phyloP scores from a whole-genome alignment of 1,140 invertebrate species.

The Lanistes nyassanus region DNA sequence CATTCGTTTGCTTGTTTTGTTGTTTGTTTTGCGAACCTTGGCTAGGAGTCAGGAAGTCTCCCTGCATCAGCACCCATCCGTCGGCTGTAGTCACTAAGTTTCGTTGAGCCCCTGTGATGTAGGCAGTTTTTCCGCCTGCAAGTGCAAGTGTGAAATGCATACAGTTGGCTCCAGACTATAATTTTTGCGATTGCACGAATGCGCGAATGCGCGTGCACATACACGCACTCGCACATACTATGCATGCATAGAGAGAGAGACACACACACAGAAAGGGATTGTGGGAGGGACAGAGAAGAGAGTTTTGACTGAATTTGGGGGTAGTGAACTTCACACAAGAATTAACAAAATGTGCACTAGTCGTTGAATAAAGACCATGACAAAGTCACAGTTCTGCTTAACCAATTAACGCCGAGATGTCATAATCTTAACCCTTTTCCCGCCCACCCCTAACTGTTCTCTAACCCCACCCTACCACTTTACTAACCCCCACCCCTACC shows the following conservation, averaged over 20 bases:
- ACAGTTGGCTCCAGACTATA: no score
- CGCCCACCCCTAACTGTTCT: slow-evolving; percentile 14
- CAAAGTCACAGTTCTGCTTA: no score
- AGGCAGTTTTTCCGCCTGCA: not conserved
- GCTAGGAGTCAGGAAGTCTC: slow-evolving; percentile 10
- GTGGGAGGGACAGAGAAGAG: no score
- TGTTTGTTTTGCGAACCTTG: not conserved
- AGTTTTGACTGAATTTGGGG: no score
- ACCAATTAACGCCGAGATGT: not conserved
- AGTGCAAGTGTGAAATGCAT: no score
- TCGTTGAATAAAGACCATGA: no score
- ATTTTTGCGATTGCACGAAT: not conserved
- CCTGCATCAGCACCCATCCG: slow-evolving; percentile 18
- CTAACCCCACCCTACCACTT: not conserved
- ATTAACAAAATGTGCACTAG: not conserved
- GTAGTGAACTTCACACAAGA: no score
- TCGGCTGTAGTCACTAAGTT: slow-evolving; percentile 14
- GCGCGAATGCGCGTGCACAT: not conserved
- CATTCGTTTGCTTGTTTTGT: no score
- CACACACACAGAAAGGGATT: slow-evolving; percentile 11
- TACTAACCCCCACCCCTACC: not conserved
- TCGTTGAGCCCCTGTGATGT: slow-evolving; percentile 1
- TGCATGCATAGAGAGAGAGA: not conserved
- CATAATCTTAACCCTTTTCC: not conserved
- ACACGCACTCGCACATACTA: slow-evolving; percentile 4